Base-by-base conservation (phyloP, 1,140 invertebrate genomes). In the Cydia amplana region DNA sequence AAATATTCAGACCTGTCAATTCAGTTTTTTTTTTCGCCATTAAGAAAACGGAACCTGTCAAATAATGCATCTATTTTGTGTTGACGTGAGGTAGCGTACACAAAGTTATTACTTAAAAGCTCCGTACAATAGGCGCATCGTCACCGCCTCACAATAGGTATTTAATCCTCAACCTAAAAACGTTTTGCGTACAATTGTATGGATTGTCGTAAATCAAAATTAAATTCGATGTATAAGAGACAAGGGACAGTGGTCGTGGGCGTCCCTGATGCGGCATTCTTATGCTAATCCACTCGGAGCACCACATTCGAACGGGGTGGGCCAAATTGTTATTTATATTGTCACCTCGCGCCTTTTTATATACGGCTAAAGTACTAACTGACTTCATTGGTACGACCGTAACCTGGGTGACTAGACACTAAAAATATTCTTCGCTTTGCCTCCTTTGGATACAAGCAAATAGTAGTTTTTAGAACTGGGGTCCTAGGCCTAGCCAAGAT, bases 271-370 rank as follows among this genome's bases (percentile, higher is more conserved):
- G 88, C 85, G 83, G 88, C 91, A 91, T 92, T 92, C 91, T 92
- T 92, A 92, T 92, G 91, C 85, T 92, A 92, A 92, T 92, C 89
- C 89, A 70, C 28, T n/a, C 65, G 81, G 84, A 86, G 87, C 86
- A 88, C 83, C 87, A 88, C 85, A 90, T 87, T 80, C 88, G 83
- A 89, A 89, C 89, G 90, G 91, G 91, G 91, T 93, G 91, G 91
- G 90, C 91, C 85, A 91, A 93, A 93, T 91, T 93, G 91, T 92
- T 92, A 92, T 92, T 92, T 92, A 91, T 92, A 88, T 91, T 92
- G 89, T 91, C 91, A 92, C 89, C 87, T 92, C 86, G 82, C 86
- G 82, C 80, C 89, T 91, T 91, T 92, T 92, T 92, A 79, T 88
- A 85, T 87, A 85, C 81, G 77, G 76, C 82, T 85, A 89, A 90